Evolutionary conservation across 2,797 vertebrate species (phyloP).

Genomic region (Nothura maculosa): DNA sequence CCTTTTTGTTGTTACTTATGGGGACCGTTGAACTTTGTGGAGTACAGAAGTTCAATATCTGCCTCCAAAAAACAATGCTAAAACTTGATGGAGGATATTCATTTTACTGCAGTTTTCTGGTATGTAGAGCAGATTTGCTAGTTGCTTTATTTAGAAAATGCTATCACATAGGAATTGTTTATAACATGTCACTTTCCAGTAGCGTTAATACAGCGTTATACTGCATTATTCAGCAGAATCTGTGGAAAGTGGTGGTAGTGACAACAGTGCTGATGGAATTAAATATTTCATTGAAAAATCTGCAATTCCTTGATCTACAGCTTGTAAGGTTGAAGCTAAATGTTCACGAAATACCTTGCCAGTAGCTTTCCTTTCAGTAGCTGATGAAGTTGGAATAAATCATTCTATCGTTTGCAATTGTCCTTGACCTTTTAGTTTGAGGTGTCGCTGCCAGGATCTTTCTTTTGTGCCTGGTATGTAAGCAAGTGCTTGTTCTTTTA

Average conservation of each 20-base stretch:
- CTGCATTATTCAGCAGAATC: slow-evolving; percentile 54
- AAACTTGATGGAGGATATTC: not conserved
- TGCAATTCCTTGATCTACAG: not conserved
- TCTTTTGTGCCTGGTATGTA: not conserved
- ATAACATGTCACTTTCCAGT: not conserved
- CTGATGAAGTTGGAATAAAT: not conserved
- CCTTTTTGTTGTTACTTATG: not conserved
- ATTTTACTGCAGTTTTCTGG: not conserved
- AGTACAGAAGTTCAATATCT: not conserved
- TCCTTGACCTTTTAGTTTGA: slow-evolving; percentile 8
- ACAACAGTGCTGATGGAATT: not conserved
- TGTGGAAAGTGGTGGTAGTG: not conserved
- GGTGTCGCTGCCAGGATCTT: not conserved
- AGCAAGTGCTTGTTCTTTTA: not conserved
- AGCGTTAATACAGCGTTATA: not conserved
- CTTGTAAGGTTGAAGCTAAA: not conserved
- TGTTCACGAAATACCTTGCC: not conserved
- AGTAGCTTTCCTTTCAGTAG: not conserved
- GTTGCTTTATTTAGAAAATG: not conserved
- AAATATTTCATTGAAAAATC: slow-evolving; percentile 28
- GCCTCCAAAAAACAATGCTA: not conserved
- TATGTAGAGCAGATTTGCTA: not conserved
- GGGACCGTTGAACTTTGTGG: slow-evolving; percentile 10
- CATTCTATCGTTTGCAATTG: not conserved
- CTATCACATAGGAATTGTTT: not conserved